Base-by-base conservation (phyloP, 2,797 vertebrate species). In the Saxicola maurus region DNA sequence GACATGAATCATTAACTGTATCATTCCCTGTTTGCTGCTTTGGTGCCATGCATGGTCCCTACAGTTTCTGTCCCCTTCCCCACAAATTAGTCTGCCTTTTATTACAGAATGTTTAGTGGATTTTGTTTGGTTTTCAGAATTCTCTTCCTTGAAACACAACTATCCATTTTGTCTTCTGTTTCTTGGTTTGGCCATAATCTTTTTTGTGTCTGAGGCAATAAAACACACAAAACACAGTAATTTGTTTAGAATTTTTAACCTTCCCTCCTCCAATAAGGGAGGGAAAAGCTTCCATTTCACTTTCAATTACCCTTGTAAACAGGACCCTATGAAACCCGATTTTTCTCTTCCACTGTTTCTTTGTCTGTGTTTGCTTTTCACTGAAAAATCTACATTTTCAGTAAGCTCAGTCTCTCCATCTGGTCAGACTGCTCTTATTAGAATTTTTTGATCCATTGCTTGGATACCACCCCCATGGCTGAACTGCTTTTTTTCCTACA, bases 301-400 rank as follows among this genome's bases (percentile, higher is more conserved):
- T 85, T 88, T 69, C 49, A 21, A 43, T 10, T 2, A 37, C 7
- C 27, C 5, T 53, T 60, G 25, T 27, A 61, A 87, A 68, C 12
- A 65, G 24, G 5, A 7, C 2, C 1, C 17, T 53, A 30, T 18
- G 13, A 57, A 80, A 82, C 7, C 0, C 0, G 2, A 2, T n/a
- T 84, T 89, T n/a, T 56, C 5, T 49, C 30, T 87, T 77, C 6
- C 10, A 12, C 14, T 35, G 2, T 37, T 82, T 90, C 30, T 86
- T 80, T 62, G 17, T 13, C 48, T 46, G 6, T 72, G 4, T 25
- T 72, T 68, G 21, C 4, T 86, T 87, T 87, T 61, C 27, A 38
- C 12, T 48, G 18, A 48, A 85, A 94, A 85, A 65, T 59, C 23
- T 65, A 20, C 19, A 45, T 82, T 91, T 87, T 21, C 49, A 59